Conservation (phyloP, 2,797 vertebrate species). For the Chaetophractus vellerosus region DNA sequence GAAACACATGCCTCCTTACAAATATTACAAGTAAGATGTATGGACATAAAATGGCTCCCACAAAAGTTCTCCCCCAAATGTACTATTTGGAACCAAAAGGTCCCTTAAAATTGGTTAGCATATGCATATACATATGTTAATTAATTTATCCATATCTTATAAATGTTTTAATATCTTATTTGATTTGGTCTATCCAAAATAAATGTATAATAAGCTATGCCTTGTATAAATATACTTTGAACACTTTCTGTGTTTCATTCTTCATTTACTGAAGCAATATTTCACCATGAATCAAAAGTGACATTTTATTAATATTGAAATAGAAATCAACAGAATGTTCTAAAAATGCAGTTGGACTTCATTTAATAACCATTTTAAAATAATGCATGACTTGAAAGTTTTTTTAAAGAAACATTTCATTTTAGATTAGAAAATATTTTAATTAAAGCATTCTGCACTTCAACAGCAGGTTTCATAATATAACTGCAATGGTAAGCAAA, state of each 20-base stretch:
- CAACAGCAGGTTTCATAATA: slow-evolving; percentile 53
- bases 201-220: neutral
- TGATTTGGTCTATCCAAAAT: neutral
- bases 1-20: neutral
- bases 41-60: neutral
- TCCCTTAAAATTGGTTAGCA: neutral
- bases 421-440: slow-evolving; percentile 68
- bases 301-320: slow-evolving; percentile 55
- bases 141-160: neutral
- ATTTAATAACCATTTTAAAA: slow-evolving; percentile 59
- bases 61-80: neutral
- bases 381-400: slow-evolving; percentile 27
- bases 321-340: neutral
- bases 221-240: slow-evolving; percentile 35
- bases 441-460: slow-evolving; percentile 73
- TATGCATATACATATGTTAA: neutral
- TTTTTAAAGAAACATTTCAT: slow-evolving; percentile 68
- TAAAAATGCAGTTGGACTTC: neutral
- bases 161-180: slow-evolving; percentile 6
- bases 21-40: neutral
- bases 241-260: neutral
- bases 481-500: slow-evolving; percentile 71
- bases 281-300: slow-evolving; percentile 32
- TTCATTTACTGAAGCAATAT: slow-evolving; percentile 40
- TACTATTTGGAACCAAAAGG: neutral